These are phyloP conservation scores for Sebastes aleutianus DNA, from an alignment of 2,797 vertebrate genomes.

Conservation along the genomic window DNA sequence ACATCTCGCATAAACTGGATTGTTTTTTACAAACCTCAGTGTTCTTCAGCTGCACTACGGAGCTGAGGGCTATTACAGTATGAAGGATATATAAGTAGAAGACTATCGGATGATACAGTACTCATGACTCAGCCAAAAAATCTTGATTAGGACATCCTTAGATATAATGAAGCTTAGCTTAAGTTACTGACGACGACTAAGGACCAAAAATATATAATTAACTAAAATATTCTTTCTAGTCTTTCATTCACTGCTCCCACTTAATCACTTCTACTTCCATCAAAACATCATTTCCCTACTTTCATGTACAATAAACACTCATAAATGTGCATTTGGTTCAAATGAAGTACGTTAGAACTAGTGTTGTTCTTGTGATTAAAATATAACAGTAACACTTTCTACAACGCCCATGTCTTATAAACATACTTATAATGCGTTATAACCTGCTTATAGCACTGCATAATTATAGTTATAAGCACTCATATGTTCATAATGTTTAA, in stretches of 20 bases:
- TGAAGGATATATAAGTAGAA: not conserved
- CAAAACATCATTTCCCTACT: not conserved
- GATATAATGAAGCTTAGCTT: not conserved
- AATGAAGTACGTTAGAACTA: not conserved
- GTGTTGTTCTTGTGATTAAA: not conserved
- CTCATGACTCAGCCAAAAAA: not conserved
- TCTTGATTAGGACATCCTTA: not conserved
- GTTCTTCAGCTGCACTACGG: not conserved
- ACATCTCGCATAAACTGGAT: not conserved
- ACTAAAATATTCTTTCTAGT: not conserved
- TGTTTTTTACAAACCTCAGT: not conserved
- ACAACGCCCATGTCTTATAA: too few relatives aligned
- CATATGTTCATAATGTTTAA: too few relatives aligned
- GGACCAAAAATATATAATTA: not conserved
- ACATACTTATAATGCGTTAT: too few relatives aligned
- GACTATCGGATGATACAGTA: not conserved
- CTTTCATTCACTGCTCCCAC: not conserved
- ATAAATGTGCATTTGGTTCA: not conserved
- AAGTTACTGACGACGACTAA: not conserved
- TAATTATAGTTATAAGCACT: too few relatives aligned
- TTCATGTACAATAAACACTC: not conserved
- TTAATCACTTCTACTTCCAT: not conserved
- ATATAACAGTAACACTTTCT: too few relatives aligned
- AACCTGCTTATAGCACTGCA: too few relatives aligned
- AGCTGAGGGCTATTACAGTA: not conserved